Conservation (phyloP, 2,113 vertebrate species). For the Ranitomeya imitator region DNA sequence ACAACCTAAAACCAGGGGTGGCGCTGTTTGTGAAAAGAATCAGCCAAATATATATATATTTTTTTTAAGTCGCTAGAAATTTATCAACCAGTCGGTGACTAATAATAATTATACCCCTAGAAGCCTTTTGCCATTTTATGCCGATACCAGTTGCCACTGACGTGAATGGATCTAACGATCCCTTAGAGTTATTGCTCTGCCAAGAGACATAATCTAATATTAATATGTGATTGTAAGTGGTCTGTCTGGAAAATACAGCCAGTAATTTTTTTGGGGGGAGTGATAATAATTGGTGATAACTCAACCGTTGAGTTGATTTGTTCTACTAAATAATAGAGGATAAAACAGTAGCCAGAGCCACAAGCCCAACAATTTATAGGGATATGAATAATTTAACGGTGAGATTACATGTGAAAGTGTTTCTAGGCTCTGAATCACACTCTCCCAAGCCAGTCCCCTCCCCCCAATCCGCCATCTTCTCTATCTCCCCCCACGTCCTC, state of each 20-base stretch:
- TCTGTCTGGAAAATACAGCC: slow-evolving; percentile 25
- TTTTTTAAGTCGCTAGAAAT: not conserved
- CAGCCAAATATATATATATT: not conserved
- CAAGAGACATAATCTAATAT: slow-evolving; percentile 37
- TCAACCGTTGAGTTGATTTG: slow-evolving; percentile 47
- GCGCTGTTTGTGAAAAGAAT: not conserved
- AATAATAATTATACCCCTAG: not conserved
- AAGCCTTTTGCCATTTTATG: not conserved
- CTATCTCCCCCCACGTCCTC: slow-evolving; percentile 1
- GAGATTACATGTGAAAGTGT: slow-evolving; percentile 41
- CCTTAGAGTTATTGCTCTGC: slow-evolving; percentile 6
- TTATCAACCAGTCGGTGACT: not conserved
- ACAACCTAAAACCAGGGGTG: too few species aligned
- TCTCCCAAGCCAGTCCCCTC: not conserved
- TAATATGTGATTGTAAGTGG: slow-evolving; percentile 40
- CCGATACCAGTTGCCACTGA: not conserved
- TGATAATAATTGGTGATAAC: slow-evolving; percentile 45
- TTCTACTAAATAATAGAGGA: slow-evolving; percentile 44
- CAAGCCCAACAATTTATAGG: slow-evolving; percentile 34
- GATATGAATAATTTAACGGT: slow-evolving; percentile 47
- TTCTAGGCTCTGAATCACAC: slow-evolving; percentile 14
- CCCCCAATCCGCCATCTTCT: not conserved
- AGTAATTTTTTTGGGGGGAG: slow-evolving; percentile 10
- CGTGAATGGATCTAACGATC: slow-evolving; percentile 2
- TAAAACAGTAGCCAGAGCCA: slow-evolving; percentile 34